A percentile compares a stretch with the other conserved stretches of the same genome.
Conservation (phyloP, 2,113 vertebrate genomes). For the Notothenia coriiceps region DNA sequence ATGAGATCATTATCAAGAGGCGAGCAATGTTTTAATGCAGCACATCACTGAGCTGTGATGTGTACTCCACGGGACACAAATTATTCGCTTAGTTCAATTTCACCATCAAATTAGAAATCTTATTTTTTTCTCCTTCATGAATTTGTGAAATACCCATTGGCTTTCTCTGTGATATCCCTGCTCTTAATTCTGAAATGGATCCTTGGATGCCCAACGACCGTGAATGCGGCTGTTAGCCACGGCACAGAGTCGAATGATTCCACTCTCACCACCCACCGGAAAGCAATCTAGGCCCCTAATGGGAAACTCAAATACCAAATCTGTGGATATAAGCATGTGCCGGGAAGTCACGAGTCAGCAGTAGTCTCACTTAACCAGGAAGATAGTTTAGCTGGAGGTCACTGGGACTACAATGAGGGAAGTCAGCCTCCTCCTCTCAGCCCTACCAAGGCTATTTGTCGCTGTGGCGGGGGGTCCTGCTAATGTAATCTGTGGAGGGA, state of each 20-base stretch:
- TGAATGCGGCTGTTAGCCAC: conserved; percentile 67
- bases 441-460: conserved; percentile 12
- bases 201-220: conserved; percentile 59
- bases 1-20: conserved; percentile 34
- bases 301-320: conserved; percentile 77
- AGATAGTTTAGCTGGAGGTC: conserved; percentile 68
- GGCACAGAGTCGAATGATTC: conserved; percentile 63
- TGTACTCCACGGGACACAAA: background rate
- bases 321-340: conserved; percentile 69
- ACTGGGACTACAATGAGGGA: conserved; percentile 33
- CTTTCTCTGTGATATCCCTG: conserved; percentile 26
- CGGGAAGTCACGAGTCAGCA: conserved; percentile 72
- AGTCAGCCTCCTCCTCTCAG: conserved; percentile 17
- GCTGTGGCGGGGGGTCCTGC: background rate
- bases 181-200: conserved; percentile 64
- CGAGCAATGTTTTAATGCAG: conserved; percentile 21
- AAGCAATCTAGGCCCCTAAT: conserved; percentile 78
- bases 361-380: conserved; percentile 61
- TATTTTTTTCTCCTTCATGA: conserved; percentile 9
- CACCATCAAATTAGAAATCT: conserved; percentile 13
- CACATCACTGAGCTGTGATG: conserved; percentile 12
- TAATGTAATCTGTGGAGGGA: conserved; percentile 27
- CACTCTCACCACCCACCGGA: conserved; percentile 68
- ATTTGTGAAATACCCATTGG: conserved; percentile 28
- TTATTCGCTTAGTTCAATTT: conserved; percentile 32